A percentile compares a stretch with the other conserved stretches of the same genome.
These are phyloP conservation scores for Morpho helenor DNA, from an alignment of 2,888 invertebrate genomes.

Conservation along the genomic window DNA sequence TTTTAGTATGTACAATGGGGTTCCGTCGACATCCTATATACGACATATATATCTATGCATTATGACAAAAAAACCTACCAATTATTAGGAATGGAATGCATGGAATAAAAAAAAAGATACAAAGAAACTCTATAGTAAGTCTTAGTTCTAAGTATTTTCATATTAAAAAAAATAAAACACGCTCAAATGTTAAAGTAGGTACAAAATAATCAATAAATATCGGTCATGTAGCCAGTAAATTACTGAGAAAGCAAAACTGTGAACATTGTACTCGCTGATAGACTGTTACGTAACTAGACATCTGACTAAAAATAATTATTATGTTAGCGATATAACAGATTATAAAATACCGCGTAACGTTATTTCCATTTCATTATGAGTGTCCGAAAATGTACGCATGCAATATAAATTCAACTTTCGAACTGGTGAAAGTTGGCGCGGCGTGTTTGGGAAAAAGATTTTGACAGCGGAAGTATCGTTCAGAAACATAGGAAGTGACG, in stretches of 20 bases:
- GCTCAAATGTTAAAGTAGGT: no score
- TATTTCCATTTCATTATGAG: slow-evolving; percentile 13
- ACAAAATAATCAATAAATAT: no score
- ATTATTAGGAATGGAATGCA: no score
- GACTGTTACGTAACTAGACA: slow-evolving; percentile 9
- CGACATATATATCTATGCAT: no score
- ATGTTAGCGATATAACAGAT: slow-evolving; percentile 1
- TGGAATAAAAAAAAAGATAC: no score
- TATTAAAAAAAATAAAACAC: no score
- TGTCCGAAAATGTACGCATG: slow-evolving; percentile 36
- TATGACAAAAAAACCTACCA: no score
- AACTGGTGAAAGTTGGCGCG: slow-evolving; percentile 36
- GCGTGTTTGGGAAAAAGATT: slow-evolving; percentile 22
- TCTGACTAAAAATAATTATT: slow-evolving; percentile 2
- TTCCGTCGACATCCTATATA: no score
- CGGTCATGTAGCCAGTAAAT: slow-evolving; percentile 7
- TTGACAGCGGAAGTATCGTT: slow-evolving; percentile 25
- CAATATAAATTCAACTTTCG: slow-evolving; percentile 37
- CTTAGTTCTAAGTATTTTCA: no score
- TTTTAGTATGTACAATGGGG: no score
- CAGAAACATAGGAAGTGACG: slow-evolving; percentile 13
- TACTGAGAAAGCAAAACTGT: slow-evolving; percentile 14
- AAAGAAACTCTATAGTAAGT: no score
- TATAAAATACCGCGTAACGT: slow-evolving; percentile 11
- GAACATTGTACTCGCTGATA: slow-evolving; percentile 18